A percentile compares a stretch with the other conserved stretches of the same genome.
phyloP scores from a whole-genome alignment of 2,888 invertebrate species.

The Serrognathus titanus region DNA sequence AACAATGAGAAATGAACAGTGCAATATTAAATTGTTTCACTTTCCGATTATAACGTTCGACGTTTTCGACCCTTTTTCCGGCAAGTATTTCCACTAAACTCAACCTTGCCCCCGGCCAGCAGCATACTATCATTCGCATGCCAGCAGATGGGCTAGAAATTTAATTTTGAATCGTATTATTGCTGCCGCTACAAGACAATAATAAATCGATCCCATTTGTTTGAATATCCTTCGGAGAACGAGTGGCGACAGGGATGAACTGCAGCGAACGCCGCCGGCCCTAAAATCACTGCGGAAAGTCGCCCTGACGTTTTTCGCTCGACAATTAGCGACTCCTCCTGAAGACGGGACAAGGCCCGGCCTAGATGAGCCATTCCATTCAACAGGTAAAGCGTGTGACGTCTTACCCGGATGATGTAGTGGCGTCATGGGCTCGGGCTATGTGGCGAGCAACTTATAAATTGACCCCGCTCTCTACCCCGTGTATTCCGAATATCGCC shows the following conservation, averaged over 20 bases:
- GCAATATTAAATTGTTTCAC: no score
- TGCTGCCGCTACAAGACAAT: constrained; percentile 42
- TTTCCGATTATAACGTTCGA: no score
- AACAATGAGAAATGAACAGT: no score
- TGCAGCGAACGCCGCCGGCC: not conserved
- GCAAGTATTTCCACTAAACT: not conserved
- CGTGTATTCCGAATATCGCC: constrained; percentile 25
- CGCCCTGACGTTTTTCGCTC: no score
- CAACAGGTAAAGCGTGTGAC: constrained; percentile 13
- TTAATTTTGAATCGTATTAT: constrained; percentile 46
- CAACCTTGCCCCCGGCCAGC: constrained; percentile 31
- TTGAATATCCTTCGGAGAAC: constrained; percentile 1
- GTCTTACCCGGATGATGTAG: constrained; percentile 29
- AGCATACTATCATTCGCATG: constrained; percentile 39
- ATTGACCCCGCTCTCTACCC: constrained; percentile 35
- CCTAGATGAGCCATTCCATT: constrained; percentile 3
- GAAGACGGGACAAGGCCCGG: not conserved
- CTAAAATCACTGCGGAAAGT: no score
- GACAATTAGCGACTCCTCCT: no score
- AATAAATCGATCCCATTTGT: constrained; percentile 38
- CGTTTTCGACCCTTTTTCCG: no score
- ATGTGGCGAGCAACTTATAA: constrained; percentile 36
- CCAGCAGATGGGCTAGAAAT: constrained; percentile 40
- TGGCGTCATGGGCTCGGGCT: constrained; percentile 22
- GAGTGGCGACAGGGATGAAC: not conserved